phyloP scores from a whole-genome alignment of 2,113 vertebrate species.

The Spilogale gracilis region DNA sequence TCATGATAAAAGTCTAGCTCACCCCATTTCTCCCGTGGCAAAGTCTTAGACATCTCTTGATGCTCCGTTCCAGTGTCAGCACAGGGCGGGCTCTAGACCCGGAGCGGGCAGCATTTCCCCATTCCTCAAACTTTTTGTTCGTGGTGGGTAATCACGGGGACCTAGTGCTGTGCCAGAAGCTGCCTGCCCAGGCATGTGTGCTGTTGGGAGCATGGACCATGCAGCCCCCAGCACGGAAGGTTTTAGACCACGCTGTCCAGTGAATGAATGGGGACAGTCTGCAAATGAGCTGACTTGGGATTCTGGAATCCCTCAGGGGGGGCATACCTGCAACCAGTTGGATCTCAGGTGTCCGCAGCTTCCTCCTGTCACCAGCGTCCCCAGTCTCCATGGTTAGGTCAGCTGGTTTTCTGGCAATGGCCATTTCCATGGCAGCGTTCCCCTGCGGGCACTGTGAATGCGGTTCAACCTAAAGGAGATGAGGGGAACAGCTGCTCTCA shows the following conservation, averaged over 20 bases:
- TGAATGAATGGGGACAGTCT: background rate
- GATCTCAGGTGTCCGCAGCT: background rate
- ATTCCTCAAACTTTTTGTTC: background rate
- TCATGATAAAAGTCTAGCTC: background rate
- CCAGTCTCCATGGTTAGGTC: background rate
- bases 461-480: conserved; percentile 38
- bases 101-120: background rate
- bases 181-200: background rate
- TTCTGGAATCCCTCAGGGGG: background rate
- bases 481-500: background rate
- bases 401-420: conserved; percentile 14
- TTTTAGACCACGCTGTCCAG: background rate
- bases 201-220: background rate
- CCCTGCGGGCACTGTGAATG: background rate
- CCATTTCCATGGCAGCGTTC: background rate
- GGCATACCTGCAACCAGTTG: background rate
- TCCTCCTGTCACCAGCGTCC: background rate
- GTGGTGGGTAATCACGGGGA: background rate
- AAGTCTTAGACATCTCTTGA: background rate
- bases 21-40: background rate
- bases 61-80: background rate
- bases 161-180: background rate
- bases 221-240: background rate
- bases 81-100: background rate
- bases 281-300: background rate